Evolutionary conservation across 2,797 vertebrate genomes (phyloP), one percentile per base, ranked within the genome.

Genomic region (Pristis pectinata): DNA sequence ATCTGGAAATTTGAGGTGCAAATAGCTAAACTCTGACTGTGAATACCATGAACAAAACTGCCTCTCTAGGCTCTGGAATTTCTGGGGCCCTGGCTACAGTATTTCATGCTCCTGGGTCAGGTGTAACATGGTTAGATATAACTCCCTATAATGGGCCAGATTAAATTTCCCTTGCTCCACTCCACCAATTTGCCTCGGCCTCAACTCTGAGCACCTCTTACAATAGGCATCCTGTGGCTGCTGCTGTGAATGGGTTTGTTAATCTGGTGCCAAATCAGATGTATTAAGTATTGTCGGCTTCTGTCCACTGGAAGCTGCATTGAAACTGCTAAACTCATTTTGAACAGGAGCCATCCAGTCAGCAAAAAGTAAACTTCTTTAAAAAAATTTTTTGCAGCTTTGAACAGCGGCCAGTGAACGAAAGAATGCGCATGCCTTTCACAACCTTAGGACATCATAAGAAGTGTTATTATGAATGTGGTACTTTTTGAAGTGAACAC

Each of bases 261-360:
- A 91, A 91, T 91, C 87, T 64, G 17, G 17, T 91, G 87, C 87
- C 87, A 91, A 64, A 64, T 91, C 87, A 91, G 87, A 67, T 67
- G 87, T 64, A 64, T 41, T 91, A 37, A 64, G 87, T 91, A 59
- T 61, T 91, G 87, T 41, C 37, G 59, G 59, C 59, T 91, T 64
- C 17, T 91, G 61, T 64, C 87, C 87, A 22, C n/a, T 22, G 61
- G n/a, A 91, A 41, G n/a, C n/a, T 64, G 13, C 87, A 37, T 64
- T 41, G 59, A 91, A 61, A 91, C n/a, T 64, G 59, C n/a, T 37
- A 1, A 91, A 64, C 87, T 37, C 34, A 91, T 37, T 64, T 24
- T 24, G 59, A 91, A 91, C 87, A 89, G n/a, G 87, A 91, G 59
- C 87, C 34, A 37, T 91, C 59, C 59, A 37, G 59, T 64, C n/a